Evolutionary conservation across 2,113 vertebrate species (phyloP).

Genomic region (Rhagologus leucostigma): DNA sequence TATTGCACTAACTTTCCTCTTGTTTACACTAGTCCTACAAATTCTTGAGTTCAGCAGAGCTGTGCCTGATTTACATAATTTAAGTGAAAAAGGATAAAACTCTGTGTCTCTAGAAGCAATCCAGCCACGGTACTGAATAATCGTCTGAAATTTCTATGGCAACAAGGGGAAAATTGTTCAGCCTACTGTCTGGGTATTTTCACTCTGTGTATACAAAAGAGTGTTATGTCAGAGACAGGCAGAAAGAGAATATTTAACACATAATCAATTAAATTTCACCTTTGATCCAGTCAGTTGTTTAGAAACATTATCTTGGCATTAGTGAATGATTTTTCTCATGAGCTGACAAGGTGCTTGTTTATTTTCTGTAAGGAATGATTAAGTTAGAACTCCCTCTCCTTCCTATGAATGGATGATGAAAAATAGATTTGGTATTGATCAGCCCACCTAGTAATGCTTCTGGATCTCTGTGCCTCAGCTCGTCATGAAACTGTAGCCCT

Average conservation of each 20-base stretch:
- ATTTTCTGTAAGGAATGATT: constrained; percentile 47
- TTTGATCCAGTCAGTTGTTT: constrained; percentile 69
- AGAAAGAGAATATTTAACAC: constrained; percentile 49
- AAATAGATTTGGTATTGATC: constrained; percentile 49
- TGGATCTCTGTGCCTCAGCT: neutral
- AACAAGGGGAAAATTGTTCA: neutral
- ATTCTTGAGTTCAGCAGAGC: neutral
- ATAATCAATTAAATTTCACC: constrained; percentile 68
- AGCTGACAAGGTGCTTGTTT: constrained; percentile 45
- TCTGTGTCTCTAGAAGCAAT: neutral
- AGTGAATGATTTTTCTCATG: constrained; percentile 45
- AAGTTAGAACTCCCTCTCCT: constrained; percentile 45
- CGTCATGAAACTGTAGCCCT: neutral
- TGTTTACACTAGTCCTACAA: neutral
- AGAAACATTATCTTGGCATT: constrained; percentile 53
- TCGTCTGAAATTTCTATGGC: constrained; percentile 15
- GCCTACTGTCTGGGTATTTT: constrained; percentile 11
- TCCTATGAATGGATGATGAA: constrained; percentile 14
- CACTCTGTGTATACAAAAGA: neutral
- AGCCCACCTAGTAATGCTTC: constrained; percentile 1
- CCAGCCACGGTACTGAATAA: neutral
- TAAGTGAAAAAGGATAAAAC: neutral
- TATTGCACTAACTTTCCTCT: neutral
- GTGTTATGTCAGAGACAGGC: neutral
- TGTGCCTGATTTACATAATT: neutral